Percentiles rank a stretch among this genome's conserved stretches.
phyloP scores from a whole-genome alignment of 2,113 vertebrate species.

The Struthidea cinerea region DNA sequence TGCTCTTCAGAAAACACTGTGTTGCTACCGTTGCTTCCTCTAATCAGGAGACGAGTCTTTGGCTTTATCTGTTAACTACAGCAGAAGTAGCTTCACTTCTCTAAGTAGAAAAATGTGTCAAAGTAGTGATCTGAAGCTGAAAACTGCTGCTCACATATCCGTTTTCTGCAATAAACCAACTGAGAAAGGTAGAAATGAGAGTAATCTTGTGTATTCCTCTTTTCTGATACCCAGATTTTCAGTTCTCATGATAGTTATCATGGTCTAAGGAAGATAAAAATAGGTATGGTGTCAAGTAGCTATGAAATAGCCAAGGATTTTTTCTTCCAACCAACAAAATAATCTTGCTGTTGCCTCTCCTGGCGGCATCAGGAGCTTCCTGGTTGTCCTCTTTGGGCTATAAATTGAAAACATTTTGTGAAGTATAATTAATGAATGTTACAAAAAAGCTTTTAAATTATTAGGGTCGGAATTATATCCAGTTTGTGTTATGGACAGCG shows the following conservation, averaged over 20 bases:
- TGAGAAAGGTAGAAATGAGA: background rate
- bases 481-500: background rate
- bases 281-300: background rate
- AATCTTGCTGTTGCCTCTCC: background rate
- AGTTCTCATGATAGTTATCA: background rate
- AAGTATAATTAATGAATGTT: background rate
- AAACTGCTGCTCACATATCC: rapidly evolving
- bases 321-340: background rate
- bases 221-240: background rate
- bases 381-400: background rate
- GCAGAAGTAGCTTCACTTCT: background rate
- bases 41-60: background rate
- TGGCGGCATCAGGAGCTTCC: background rate
- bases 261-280: background rate
- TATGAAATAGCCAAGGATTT: background rate
- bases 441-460: background rate
- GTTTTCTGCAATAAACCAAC: background rate
- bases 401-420: background rate
- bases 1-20: background rate
- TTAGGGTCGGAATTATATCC: background rate
- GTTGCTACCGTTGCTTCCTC: background rate
- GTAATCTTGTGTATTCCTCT: background rate
- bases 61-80: background rate
- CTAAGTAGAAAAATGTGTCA: background rate
- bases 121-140: background rate